Evolutionary conservation across 2,113 vertebrate species (phyloP).

Genomic region (Catagonus wagneri): DNA sequence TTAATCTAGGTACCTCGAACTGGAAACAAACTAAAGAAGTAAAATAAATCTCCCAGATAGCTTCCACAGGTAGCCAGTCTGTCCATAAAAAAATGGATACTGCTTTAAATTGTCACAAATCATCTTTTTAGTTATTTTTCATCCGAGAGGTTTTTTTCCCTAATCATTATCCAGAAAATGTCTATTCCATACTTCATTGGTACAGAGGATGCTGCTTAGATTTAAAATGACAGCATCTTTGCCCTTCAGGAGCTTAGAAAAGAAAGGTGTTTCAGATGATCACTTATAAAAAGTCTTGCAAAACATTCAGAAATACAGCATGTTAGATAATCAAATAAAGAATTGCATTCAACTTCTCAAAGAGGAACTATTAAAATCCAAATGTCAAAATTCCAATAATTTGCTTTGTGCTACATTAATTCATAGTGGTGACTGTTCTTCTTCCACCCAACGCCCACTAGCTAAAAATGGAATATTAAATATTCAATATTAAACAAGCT

Average conservation of each 20-base stretch:
- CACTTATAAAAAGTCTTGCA: not conserved
- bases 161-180: constrained; percentile 54
- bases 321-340: constrained; percentile 1
- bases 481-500: no score
- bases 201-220: not conserved
- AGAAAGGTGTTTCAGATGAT: not conserved
- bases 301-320: constrained; percentile 31
- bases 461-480: not conserved
- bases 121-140: constrained; percentile 15
- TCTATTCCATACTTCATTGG: not conserved
- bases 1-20: not conserved
- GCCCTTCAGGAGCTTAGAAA: not conserved
- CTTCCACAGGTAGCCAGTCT: not conserved
- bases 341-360: constrained; percentile 27
- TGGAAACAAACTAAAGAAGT: constrained; percentile 12
- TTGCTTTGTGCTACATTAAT: not conserved
- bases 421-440: not conserved
- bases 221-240: not conserved
- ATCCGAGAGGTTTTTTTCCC: constrained; percentile 11
- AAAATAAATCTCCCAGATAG: not conserved
- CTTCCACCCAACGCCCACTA: not conserved
- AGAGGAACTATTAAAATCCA: not conserved
- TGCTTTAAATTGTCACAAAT: not conserved
- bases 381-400: not conserved
- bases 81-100: not conserved